Evolutionary conservation across 2,888 invertebrate species (phyloP).

Genomic region (Augiades crinisus): DNA sequence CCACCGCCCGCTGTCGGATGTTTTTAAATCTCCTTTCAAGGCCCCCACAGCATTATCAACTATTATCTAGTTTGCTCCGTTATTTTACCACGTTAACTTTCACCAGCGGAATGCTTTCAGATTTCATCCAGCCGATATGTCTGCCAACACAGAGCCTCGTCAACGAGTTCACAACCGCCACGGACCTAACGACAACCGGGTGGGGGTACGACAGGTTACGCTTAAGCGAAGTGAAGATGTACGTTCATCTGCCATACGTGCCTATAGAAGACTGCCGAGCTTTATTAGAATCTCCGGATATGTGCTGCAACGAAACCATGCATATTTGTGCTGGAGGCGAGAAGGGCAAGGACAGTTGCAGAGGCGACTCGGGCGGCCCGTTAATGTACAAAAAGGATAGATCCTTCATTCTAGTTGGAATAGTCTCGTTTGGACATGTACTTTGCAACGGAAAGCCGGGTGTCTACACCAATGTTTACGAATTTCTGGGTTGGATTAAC

Average conservation of each 20-base stretch:
- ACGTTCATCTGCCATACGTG: slow-evolving; percentile 47
- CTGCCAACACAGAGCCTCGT: slow-evolving; percentile 39
- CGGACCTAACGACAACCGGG: slow-evolving; percentile 45
- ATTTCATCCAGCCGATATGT: slow-evolving; percentile 59
- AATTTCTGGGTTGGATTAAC: slow-evolving; percentile 49
- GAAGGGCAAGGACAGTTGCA: slow-evolving; percentile 49
- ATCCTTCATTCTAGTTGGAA: slow-evolving; percentile 46
- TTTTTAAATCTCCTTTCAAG: too few species aligned
- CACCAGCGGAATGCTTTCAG: slow-evolving; percentile 36
- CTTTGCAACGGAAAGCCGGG: slow-evolving; percentile 53
- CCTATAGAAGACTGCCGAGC: slow-evolving; percentile 35
- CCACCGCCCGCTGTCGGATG: too few species aligned
- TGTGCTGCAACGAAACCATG: slow-evolving; percentile 20
- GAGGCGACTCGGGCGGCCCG: slow-evolving; percentile 61
- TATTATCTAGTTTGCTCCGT: too few species aligned
- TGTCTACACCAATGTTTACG: slow-evolving; percentile 50
- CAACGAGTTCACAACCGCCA: slow-evolving; percentile 30
- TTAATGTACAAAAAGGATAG: slow-evolving; percentile 40
- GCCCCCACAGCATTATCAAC: too few species aligned
- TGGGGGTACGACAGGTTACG: slow-evolving; percentile 47
- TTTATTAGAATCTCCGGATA: too few species aligned
- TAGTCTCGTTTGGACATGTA: slow-evolving; percentile 48
- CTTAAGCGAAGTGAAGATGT: slow-evolving; percentile 44
- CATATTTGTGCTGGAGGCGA: slow-evolving; percentile 56
- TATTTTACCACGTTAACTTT: too few species aligned